These are phyloP conservation scores for Oscheius sp. DNA, from an alignment of 2,888 invertebrate genomes.

Conservation along the genomic window DNA sequence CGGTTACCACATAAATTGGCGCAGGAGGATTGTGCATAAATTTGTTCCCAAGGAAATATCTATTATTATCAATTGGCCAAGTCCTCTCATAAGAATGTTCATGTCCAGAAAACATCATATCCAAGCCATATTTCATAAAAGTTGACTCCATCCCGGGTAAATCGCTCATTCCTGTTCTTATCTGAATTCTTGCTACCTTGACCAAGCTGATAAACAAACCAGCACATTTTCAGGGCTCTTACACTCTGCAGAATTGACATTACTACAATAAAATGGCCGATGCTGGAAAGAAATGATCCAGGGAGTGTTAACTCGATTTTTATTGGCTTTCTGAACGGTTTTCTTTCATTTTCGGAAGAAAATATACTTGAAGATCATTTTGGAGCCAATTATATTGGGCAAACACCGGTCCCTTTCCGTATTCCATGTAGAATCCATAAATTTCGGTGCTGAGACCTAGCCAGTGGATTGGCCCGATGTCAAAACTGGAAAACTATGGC, in stretches of 20 bases:
- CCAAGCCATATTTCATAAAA: constrained; percentile 89
- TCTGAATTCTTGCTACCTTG: constrained; percentile 1
- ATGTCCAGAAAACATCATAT: constrained; percentile 93
- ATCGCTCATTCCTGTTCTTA: constrained; percentile 40
- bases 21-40: constrained; percentile 83
- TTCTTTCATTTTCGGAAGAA: constrained; percentile 20
- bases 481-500: constrained; percentile 80
- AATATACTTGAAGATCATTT: constrained; percentile 60
- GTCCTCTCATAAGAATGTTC: constrained; percentile 95
- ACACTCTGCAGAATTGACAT: constrained; percentile 74
- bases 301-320: constrained; percentile 82
- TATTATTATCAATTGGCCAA: constrained; percentile 88
- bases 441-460: constrained; percentile 91
- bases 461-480: constrained; percentile 89
- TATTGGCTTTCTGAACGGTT: constrained; percentile 60
- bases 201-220: constrained; percentile 79
- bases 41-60: constrained; percentile 28
- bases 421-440: constrained; percentile 86
- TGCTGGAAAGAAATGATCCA: constrained; percentile 90
- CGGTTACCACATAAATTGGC: constrained; percentile 89
- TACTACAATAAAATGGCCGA: constrained; percentile 89
- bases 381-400: constrained; percentile 69
- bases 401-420: constrained; percentile 80
- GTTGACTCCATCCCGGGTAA: constrained; percentile 82
- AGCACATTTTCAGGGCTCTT: constrained; percentile 69